Base-by-base conservation (phyloP, 2,797 vertebrate species). In the Eleutherodactylus coqui region DNA sequence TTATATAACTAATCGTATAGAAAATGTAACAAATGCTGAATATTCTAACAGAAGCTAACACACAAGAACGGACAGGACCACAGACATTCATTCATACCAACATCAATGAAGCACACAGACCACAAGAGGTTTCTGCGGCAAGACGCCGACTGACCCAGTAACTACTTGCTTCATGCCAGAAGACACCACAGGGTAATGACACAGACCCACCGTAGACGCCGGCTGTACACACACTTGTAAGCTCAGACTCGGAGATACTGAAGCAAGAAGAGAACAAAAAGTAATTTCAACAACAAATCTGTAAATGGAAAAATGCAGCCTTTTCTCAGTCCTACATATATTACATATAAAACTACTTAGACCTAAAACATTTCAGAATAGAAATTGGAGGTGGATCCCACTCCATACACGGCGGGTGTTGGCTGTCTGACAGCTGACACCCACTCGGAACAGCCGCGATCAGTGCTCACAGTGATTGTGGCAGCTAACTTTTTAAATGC, bases 91-190 rank as follows among this genome's bases (percentile, higher is more conserved):
- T 55, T 29, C 41, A 51, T 51, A 36, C 24, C 10, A n/a, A 77
- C 75, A 51, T 32, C 49, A 55, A 77, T 77, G 24, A 9, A 19
- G 27, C 2, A 53, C 2, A 70, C 62, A 51, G 32, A 21, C 79
- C 79, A 82, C 79, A 51, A 70, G 79, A 70, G 79, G 79, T 82
- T 49, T 82, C 45, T 82, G 79, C 10, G 79, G 79, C 41, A 70
- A 69, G 62, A 36, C 79, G 29, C 79, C 13, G 24, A 67, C 10
- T 81, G 79, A 82, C 79, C 79, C 29, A 51, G 29, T 41, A 62
- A 60, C 14, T 27, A 32, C 58, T 45, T 41, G 27, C 60, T 43
- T 49, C 38, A 49, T 67, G 79, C 79, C 79, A 82, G 79, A 69
- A 51, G 27, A 70, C 27, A 67, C 60, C 60, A 69, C 60, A 47